phyloP scores from a whole-genome alignment of 2,797 vertebrate genomes.

The Poliocrania exsul region DNA sequence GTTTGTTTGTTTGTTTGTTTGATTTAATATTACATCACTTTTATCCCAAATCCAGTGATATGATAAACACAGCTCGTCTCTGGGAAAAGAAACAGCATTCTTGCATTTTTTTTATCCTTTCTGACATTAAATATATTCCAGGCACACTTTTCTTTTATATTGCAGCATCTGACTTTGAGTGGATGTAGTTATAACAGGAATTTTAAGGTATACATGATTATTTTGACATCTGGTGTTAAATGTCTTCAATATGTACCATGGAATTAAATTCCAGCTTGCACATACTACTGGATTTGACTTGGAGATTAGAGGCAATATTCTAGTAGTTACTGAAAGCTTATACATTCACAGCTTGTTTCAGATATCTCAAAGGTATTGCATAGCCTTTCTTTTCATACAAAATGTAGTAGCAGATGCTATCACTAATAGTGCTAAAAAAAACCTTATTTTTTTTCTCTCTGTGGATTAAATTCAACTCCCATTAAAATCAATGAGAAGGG shows the following conservation, averaged over 20 bases:
- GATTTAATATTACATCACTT: neutral
- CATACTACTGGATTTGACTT: neutral
- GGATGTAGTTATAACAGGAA: constrained; percentile 14
- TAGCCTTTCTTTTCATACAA: neutral
- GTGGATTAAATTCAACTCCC: neutral
- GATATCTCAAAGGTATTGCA: neutral
- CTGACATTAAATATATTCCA: neutral
- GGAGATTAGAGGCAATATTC: neutral
- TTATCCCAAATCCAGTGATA: neutral
- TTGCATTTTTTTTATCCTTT: neutral
- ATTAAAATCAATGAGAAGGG: constrained; percentile 28
- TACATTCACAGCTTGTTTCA: constrained; percentile 35
- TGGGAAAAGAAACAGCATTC: neutral
- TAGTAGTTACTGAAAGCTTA: neutral
- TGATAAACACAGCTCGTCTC: neutral
- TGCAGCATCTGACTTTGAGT: constrained; percentile 27
- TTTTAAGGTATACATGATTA: constrained; percentile 35
- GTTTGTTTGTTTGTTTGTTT: neutral
- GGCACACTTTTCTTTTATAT: neutral
- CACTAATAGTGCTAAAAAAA: constrained; percentile 7
- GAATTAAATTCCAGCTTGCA: constrained; percentile 5
- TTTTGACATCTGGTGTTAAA: constrained; percentile 55
- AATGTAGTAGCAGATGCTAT: neutral
- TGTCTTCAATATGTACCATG: neutral
- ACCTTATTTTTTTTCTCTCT: neutral